phyloP scores from a whole-genome alignment of 2,888 invertebrate genomes.

The Tryphoninae sp. region DNA sequence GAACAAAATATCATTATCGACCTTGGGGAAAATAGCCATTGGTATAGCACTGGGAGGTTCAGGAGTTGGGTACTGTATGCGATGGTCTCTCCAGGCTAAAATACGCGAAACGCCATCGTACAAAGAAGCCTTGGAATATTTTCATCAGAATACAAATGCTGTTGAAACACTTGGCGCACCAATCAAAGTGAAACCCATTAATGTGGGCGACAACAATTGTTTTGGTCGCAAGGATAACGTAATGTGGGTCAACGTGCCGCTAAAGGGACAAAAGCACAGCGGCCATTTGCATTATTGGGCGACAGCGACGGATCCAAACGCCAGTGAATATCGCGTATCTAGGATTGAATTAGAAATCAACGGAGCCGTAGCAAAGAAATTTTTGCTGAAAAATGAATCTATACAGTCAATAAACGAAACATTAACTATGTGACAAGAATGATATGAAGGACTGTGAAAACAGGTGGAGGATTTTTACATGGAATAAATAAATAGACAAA shows the following conservation, averaged over 20 bases:
- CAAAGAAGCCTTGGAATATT: conserved; percentile 84
- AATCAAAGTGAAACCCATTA: conserved; percentile 85
- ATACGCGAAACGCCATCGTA: conserved; percentile 85
- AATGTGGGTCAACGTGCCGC: conserved; percentile 86
- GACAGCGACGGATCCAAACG: conserved; percentile 40
- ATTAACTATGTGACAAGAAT: background rate
- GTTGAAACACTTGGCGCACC: conserved; percentile 88
- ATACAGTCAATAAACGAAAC: background rate
- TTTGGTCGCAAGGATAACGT: conserved; percentile 82
- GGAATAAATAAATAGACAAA: no score
- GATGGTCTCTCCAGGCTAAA: conserved; percentile 83
- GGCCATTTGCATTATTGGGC: conserved; percentile 80
- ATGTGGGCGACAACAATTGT: conserved; percentile 80
- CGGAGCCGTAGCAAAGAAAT: conserved; percentile 59
- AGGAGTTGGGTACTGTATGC: conserved; percentile 82
- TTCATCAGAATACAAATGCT: conserved; percentile 85
- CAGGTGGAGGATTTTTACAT: no score
- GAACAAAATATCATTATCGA: conserved; percentile 81
- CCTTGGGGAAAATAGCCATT: conserved; percentile 85
- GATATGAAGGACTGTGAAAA: background rate
- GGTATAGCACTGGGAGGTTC: conserved; percentile 85
- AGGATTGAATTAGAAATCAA: conserved; percentile 70
- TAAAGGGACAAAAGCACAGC: conserved; percentile 86
- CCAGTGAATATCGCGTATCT: conserved; percentile 50
- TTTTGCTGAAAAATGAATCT: conserved; percentile 65